Conservation (phyloP, 2,797 vertebrate genomes). For the Micropoecilia bifurca region DNA sequence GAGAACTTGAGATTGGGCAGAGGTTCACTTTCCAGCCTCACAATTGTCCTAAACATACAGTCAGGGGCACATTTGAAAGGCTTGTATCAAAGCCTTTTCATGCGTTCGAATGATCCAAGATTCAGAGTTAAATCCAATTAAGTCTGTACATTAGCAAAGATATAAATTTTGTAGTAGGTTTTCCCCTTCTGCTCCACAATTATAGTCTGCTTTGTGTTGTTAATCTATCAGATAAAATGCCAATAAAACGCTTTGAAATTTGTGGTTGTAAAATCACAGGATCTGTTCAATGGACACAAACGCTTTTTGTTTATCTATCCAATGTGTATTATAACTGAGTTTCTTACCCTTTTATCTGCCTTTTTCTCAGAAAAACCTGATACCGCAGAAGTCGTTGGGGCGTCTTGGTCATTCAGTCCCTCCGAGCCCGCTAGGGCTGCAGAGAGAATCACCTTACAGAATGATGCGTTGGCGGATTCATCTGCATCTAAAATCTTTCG, state of each 20-base stretch:
- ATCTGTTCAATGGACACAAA: not conserved
- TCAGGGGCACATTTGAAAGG: not conserved
- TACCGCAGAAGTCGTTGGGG: constrained; percentile 41
- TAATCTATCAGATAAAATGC: not conserved
- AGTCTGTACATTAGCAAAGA: not conserved
- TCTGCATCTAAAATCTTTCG: constrained; percentile 41
- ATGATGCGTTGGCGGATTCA: constrained; percentile 7
- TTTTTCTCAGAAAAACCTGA: constrained; percentile 14
- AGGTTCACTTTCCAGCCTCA: not conserved
- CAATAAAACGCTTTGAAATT: not conserved
- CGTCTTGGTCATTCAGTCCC: constrained; percentile 19
- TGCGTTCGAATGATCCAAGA: not conserved
- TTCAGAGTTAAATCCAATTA: not conserved
- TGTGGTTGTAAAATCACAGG: not conserved
- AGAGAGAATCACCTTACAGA: constrained; percentile 48
- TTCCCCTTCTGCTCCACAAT: not conserved
- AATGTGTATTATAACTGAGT: not conserved
- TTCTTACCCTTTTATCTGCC: not conserved
- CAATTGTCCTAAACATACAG: not conserved
- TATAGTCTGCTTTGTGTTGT: not conserved
- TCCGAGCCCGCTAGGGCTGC: constrained; percentile 33
- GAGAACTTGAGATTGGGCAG: not conserved
- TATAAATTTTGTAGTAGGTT: not conserved
- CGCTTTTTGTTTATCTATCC: not conserved
- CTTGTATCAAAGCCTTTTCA: not conserved